These are phyloP conservation scores for Thereva nobilitata DNA, from an alignment of 2,888 invertebrate species.

Conservation along the genomic window DNA sequence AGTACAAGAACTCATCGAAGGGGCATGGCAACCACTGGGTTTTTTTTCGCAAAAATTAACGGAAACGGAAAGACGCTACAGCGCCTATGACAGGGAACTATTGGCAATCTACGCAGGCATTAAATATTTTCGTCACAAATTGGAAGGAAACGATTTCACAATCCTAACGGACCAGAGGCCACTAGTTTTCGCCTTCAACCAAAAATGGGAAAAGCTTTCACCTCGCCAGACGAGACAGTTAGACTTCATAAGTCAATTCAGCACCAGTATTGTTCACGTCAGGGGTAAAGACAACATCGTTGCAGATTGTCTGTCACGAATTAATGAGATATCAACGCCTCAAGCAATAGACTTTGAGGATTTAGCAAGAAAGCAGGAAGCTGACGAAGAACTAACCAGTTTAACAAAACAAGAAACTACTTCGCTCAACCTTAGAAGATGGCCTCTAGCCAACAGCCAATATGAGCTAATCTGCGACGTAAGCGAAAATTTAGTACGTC, in stretches of 20 bases:
- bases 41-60: conserved; percentile 52
- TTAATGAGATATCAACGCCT: neutral
- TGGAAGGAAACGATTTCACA: conserved; percentile 51
- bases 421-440: neutral
- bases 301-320: conserved; percentile 28
- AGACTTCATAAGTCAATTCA: conserved; percentile 43
- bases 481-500: neutral
- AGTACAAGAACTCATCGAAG: conserved; percentile 48
- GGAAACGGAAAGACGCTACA: conserved; percentile 50
- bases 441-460: neutral
- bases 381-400: conserved; percentile 28
- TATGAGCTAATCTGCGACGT: neutral
- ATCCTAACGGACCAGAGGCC: conserved; percentile 54
- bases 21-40: conserved; percentile 50
- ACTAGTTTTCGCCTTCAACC: conserved; percentile 48
- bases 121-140: conserved; percentile 50
- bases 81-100: conserved; percentile 54
- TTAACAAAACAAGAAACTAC: neutral
- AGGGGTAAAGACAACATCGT: conserved; percentile 27
- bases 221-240: conserved; percentile 51
- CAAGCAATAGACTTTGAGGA: conserved; percentile 19
- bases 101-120: conserved; percentile 52
- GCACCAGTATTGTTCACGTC: conserved; percentile 22
- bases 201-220: conserved; percentile 47
- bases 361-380: conserved; percentile 25